Base-by-base conservation (phyloP, 2,888 invertebrate genomes). In the Abrostola tripartita region DNA sequence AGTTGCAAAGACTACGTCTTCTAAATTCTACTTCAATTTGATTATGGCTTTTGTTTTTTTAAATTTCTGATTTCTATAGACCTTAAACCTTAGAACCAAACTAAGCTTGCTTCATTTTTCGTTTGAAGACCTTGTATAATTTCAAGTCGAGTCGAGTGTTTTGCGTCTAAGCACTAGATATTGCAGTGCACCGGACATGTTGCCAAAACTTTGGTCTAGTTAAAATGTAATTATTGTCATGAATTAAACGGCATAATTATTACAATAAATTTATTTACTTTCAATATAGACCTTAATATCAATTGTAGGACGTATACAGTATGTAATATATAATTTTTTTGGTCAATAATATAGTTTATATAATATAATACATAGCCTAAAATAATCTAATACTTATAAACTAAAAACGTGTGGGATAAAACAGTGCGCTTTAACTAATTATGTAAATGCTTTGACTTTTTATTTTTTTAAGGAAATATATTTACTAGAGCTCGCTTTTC, bases 371-470 rank as follows among this genome's bases (percentile, higher is more conserved):
- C 44, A 69, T 79, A 79, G 51, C 62, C 78, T 80, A 70, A 77
- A 61, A 74, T 80, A 61, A 68, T 61, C 70, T 79, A 82, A 78
- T 66, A 63, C 60, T 81, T 79, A 83, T 61, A 40, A 51, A 74
- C 71, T 79, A 76, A 71, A 70, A 77, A 83, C 83, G 91, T 92
- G 91, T 90, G 80, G 83, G 84, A 85, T 83, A 87, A 88, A 90
- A 91, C 87, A 90, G 91, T 91, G 91, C 90, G 76, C 65, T 81
- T 79, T 77, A 82, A 74, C 74, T 79, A 79, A 83, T 82, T 81
- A 83, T 77, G 75, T 86, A 88, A 90, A 88, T 88, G 90, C 90
- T 84, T 86, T 84, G 78, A 81, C 78, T 78, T 79, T 74, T 73
- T 76, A 76, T 68, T n/a, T n/a, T n/a, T n/a, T 62, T 63, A 74